Conservation (phyloP, 2,888 invertebrate species). For the Mayetiola destructor region DNA sequence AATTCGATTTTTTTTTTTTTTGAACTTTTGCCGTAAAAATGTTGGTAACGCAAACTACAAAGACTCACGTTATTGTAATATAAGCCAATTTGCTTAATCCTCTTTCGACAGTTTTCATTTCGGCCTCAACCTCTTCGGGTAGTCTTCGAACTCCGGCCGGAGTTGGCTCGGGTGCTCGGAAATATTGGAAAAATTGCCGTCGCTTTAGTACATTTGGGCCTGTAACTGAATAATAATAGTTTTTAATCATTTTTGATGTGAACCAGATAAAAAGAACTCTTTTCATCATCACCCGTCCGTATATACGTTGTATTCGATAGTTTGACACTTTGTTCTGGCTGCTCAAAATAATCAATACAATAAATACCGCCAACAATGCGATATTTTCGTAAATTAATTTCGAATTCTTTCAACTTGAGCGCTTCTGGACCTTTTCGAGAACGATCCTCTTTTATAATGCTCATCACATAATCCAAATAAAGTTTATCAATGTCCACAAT, state of each 20-base stretch:
- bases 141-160: constrained; percentile 50
- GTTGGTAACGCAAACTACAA: background rate
- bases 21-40: background rate
- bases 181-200: constrained; percentile 49
- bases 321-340: constrained; percentile 53
- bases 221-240: constrained; percentile 23
- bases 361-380: constrained; percentile 62
- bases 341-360: constrained; percentile 54
- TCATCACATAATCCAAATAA: constrained; percentile 33
- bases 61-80: constrained; percentile 34
- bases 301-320: constrained; percentile 30
- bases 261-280: background rate
- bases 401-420: constrained; percentile 37
- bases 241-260: background rate
- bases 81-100: constrained; percentile 58
- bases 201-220: constrained; percentile 40
- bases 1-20: background rate
- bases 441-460: constrained; percentile 28
- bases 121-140: constrained; percentile 68
- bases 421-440: constrained; percentile 29
- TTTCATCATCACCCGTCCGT: constrained; percentile 26
- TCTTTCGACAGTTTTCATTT: constrained; percentile 55
- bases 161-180: constrained; percentile 50
- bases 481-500: constrained; percentile 32
- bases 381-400: constrained; percentile 61